Conservation (phyloP, 2,113 vertebrate species). For the Thamnophis sirtalis region DNA sequence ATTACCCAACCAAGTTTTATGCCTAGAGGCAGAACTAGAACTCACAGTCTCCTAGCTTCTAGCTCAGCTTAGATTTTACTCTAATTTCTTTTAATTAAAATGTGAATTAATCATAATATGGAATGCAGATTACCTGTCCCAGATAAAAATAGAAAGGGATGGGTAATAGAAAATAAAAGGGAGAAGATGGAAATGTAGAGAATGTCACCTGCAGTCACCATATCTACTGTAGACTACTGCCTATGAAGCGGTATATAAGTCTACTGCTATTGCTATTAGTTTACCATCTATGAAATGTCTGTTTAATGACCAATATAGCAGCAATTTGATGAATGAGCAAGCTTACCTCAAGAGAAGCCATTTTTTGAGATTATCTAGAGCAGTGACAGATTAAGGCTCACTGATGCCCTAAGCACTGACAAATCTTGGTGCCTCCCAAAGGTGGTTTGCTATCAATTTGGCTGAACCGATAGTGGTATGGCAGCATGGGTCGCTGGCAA, state of each 20-base stretch:
- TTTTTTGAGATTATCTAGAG: background rate
- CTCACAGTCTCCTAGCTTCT: background rate
- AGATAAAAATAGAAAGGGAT: background rate
- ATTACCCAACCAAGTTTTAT: background rate
- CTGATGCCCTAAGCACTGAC: no score
- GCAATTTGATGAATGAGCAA: background rate
- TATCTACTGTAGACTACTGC: background rate
- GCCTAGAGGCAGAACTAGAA: background rate
- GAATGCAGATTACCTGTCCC: background rate
- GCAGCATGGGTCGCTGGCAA: no score
- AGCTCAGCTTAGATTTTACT: background rate
- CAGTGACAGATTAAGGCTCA: background rate
- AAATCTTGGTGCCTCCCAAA: no score
- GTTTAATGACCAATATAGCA: background rate
- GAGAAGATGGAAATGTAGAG: background rate
- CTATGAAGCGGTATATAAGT: no score
- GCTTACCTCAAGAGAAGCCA: background rate
- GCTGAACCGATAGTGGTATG: no score
- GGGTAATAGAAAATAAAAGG: background rate
- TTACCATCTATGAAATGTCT: background rate
- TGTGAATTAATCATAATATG: background rate
- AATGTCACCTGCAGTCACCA: background rate
- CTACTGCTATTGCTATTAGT: no score
- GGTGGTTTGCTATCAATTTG: no score
- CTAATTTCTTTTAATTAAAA: background rate